A percentile compares a stretch with the other conserved stretches of the same genome.
Conservation (phyloP, 2,888 invertebrate species). For the Tiliacea aurago region DNA sequence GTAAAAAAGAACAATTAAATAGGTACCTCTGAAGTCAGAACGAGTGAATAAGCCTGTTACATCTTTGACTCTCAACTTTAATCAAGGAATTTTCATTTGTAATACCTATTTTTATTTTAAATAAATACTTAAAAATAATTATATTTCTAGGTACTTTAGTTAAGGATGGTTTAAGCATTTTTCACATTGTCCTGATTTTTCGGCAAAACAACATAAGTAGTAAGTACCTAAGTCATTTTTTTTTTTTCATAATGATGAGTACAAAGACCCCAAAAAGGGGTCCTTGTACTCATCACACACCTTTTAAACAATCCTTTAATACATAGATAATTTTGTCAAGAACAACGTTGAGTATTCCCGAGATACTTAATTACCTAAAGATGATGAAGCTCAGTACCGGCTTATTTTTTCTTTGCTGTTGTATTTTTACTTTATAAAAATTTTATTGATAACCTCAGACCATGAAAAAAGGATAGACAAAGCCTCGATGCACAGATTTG, state of each 20-base stretch:
- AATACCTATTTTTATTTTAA: no score
- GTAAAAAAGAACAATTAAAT: background rate
- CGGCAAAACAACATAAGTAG: background rate
- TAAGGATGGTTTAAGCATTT: no score
- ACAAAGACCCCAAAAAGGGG: background rate
- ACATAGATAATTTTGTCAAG: constrained; percentile 1
- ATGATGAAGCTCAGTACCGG: constrained; percentile 28
- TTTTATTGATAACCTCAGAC: constrained; percentile 8
- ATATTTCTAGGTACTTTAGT: no score
- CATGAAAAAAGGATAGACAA: constrained; percentile 3
- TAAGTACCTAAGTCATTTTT: no score
- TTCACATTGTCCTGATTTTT: background rate
- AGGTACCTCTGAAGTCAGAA: background rate
- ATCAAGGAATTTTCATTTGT: background rate
- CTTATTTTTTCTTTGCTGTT: constrained; percentile 19
- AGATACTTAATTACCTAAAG: constrained; percentile 19
- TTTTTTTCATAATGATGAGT: background rate
- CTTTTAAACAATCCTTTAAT: background rate
- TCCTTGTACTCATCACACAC: no score
- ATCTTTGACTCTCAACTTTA: background rate
- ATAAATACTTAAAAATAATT: no score
- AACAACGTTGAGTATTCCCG: background rate
- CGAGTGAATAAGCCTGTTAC: background rate
- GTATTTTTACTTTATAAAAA: constrained; percentile 28
- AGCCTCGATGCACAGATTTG: background rate